phyloP scores from a whole-genome alignment of 2,113 vertebrate genomes.

The Aythya baeri region DNA sequence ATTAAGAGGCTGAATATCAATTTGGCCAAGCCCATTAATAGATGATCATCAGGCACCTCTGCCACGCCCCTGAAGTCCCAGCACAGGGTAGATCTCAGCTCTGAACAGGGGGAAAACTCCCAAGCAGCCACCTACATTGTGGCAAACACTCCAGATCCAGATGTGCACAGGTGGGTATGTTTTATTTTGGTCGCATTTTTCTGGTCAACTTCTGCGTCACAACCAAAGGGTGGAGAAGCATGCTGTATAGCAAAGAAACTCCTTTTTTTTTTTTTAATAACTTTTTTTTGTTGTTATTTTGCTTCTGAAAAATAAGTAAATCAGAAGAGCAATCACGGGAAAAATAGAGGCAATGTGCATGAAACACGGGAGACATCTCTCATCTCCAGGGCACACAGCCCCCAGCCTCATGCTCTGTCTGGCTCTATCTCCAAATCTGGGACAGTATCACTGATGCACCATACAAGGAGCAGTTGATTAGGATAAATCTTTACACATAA shows the following conservation, averaged over 20 bases:
- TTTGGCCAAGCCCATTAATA: neutral
- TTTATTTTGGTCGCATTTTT: neutral
- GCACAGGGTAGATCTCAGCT: neutral
- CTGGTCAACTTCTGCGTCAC: neutral
- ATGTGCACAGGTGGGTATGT: neutral
- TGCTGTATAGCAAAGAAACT: neutral
- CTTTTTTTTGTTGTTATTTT: neutral
- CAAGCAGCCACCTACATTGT: neutral
- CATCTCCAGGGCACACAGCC: neutral
- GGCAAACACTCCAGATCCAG: neutral
- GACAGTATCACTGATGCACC: neutral
- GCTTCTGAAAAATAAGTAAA: neutral
- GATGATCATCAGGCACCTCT: neutral
- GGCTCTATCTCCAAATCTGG: neutral
- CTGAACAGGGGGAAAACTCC: neutral
- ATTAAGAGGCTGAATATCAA: neutral
- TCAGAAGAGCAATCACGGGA: neutral
- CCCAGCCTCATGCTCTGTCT: neutral
- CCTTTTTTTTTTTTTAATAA: neutral
- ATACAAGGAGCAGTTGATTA: neutral
- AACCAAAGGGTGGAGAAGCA: neutral
- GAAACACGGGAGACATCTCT: neutral
- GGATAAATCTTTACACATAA: neutral
- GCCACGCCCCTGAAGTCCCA: neutral
- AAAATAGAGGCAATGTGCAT: accelerated